A percentile compares a stretch with the other conserved stretches of the same genome.
Evolutionary conservation across 2,888 invertebrate genomes (phyloP).

Genomic region (Asteroscopus sphinx): DNA sequence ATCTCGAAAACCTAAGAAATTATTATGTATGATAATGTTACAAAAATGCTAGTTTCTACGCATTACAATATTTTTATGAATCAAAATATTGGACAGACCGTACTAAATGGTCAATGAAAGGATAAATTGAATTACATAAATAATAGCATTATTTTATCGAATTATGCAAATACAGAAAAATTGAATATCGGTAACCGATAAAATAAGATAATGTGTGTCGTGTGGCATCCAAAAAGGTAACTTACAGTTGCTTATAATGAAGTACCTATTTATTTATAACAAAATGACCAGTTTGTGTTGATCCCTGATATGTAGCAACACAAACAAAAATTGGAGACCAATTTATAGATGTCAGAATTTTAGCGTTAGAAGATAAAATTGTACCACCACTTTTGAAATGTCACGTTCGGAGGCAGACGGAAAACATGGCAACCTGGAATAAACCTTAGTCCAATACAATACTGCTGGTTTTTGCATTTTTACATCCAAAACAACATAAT

Average conservation of each 20-base stretch:
- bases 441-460: no score
- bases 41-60: no score
- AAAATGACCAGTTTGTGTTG: conserved; percentile 23
- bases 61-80: not conserved
- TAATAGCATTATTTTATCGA: conserved; percentile 26
- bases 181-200: conserved; percentile 58
- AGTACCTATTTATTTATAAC: not conserved
- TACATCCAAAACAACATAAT: no score
- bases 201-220: conserved; percentile 14
- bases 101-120: conserved; percentile 20
- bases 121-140: conserved; percentile 43
- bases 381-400: no score
- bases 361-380: no score
- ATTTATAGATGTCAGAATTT: no score
- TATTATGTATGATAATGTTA: no score
- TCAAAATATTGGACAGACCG: not conserved
- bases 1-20: no score
- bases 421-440: no score
- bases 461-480: no score
- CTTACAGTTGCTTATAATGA: conserved; percentile 9
- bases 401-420: no score
- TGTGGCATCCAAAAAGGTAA: conserved; percentile 18
- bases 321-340: not conserved
- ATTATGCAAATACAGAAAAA: conserved; percentile 58
- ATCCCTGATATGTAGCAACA: not conserved